phyloP scores from a whole-genome alignment of 2,888 invertebrate genomes.

The Caenorhabditis imperialis region DNA sequence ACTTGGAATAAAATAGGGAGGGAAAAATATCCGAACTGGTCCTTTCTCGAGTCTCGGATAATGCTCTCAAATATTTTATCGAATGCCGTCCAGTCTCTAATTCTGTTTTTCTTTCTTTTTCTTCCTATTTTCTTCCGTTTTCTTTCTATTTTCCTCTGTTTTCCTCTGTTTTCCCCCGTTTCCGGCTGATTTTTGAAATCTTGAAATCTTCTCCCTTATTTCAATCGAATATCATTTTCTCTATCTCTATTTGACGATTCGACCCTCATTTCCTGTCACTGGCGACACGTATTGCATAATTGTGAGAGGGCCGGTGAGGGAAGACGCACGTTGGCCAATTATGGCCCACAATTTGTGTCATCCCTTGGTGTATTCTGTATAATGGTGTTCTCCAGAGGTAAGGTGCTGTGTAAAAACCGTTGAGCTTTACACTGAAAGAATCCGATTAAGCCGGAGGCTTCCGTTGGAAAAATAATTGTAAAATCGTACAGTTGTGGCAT shows the following conservation, averaged over 20 bases:
- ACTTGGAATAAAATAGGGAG: background rate
- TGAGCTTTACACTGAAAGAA: too few relatives aligned
- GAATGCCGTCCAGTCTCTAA: slow-evolving; percentile 30
- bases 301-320: background rate
- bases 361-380: too few relatives aligned
- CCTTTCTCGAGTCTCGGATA: slow-evolving; percentile 35
- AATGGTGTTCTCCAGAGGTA: too few relatives aligned
- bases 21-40: slow-evolving; percentile 39
- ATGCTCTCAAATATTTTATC: slow-evolving; percentile 46
- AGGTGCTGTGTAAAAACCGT: too few relatives aligned
- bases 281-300: slow-evolving; percentile 22
- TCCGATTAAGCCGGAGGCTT: too few relatives aligned
- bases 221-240: too few relatives aligned
- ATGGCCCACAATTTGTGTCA: slow-evolving; percentile 13
- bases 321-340: slow-evolving; percentile 11
- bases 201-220: too few relatives aligned
- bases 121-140: background rate
- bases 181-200: slow-evolving; percentile 29
- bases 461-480: too few relatives aligned
- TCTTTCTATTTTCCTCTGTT: background rate
- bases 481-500: too few relatives aligned
- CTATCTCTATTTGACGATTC: background rate
- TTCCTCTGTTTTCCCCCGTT: slow-evolving; percentile 14
- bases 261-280: background rate
- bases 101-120: slow-evolving; percentile 25